phyloP scores from a whole-genome alignment of 2,113 vertebrate genomes.

The Bathybates hornii region DNA sequence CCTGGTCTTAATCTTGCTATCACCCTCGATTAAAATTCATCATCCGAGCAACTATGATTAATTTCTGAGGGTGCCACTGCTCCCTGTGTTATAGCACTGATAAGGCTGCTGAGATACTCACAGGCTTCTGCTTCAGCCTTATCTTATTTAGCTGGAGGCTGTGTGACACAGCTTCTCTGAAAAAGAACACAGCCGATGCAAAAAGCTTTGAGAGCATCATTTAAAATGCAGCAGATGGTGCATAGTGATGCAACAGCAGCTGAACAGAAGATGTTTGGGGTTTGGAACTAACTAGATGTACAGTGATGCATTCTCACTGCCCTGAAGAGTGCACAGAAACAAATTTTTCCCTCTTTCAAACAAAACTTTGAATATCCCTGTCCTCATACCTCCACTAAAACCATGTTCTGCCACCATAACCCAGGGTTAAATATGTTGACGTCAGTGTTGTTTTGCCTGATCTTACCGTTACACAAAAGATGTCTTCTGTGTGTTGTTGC shows the following conservation, averaged over 20 bases:
- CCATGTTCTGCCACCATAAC: background rate
- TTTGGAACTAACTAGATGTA: background rate
- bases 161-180: background rate
- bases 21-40: conserved; percentile 6
- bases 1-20: background rate
- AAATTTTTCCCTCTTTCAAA: background rate
- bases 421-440: background rate
- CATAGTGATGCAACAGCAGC: background rate
- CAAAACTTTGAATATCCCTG: background rate
- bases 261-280: background rate
- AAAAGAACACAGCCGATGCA: conserved; percentile 6
- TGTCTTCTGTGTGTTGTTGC: background rate
- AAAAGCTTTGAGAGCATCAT: conserved; percentile 28
- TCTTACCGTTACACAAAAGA: background rate
- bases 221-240: conserved; percentile 42
- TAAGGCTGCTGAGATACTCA: conserved; percentile 7
- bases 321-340: background rate
- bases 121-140: background rate
- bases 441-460: background rate
- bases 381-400: background rate
- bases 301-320: background rate
- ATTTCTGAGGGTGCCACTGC: background rate
- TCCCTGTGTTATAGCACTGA: background rate
- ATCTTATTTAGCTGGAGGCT: conserved; percentile 7
- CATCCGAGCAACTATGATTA: background rate